Conservation (phyloP, 2,888 invertebrate genomes). For the Pammene aurita region DNA sequence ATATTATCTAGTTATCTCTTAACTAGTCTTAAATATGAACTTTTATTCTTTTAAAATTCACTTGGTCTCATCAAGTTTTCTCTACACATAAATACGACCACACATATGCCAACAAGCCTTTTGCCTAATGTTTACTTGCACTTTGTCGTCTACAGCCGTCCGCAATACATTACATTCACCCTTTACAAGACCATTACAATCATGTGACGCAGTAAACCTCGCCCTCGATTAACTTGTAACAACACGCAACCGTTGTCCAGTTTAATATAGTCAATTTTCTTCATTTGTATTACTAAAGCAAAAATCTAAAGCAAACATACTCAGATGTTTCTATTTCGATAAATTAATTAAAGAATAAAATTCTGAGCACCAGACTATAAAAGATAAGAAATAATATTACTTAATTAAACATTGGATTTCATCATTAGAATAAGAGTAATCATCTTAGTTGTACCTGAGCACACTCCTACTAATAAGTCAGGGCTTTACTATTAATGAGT, state of each 20-base stretch:
- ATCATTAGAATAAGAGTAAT: too few relatives aligned
- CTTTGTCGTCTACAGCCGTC: constrained; percentile 49
- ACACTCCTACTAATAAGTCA: too few relatives aligned
- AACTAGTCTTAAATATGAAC: too few relatives aligned
- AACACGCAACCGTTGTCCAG: constrained; percentile 49
- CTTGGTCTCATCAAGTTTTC: background rate
- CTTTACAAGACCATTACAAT: constrained; percentile 69
- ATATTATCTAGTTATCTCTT: too few relatives aligned
- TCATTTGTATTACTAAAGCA: constrained; percentile 16
- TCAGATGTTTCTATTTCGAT: background rate
- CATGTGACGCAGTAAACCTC: constrained; percentile 63
- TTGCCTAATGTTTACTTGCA: constrained; percentile 37
- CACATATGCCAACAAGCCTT: background rate
- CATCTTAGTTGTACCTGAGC: too few relatives aligned
- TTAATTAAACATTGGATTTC: too few relatives aligned
- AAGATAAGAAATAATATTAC: too few relatives aligned
- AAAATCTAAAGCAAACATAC: background rate
- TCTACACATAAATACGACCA: background rate
- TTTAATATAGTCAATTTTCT: constrained; percentile 23
- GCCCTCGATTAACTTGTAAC: constrained; percentile 63
- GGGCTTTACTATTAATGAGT: too few relatives aligned
- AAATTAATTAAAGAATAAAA: background rate
- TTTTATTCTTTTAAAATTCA: too few relatives aligned
- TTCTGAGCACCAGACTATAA: too few relatives aligned
- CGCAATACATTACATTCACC: constrained; percentile 63